Percentiles rank a stretch among this genome's conserved stretches.
These are phyloP conservation scores for Eupeodes latifasciatus DNA, from an alignment of 2,888 invertebrate species.

Conservation along the genomic window DNA sequence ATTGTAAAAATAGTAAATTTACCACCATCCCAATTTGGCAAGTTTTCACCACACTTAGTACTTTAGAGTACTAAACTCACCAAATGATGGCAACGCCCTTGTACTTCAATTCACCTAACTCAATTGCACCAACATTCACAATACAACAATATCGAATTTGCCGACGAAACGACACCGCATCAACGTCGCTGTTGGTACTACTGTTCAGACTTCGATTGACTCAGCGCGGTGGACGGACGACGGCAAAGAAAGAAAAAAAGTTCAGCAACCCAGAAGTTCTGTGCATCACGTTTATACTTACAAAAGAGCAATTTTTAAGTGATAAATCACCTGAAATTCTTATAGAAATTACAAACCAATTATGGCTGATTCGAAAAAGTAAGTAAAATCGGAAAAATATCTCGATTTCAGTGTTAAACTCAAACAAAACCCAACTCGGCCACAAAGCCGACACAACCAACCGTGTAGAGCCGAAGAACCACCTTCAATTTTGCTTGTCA, in stretches of 20 bases:
- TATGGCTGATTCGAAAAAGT: constrained; percentile 84
- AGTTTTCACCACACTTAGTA: no score
- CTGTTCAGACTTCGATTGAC: constrained; percentile 72
- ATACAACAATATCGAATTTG: constrained; percentile 29
- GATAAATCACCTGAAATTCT: constrained; percentile 48
- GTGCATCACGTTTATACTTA: constrained; percentile 65
- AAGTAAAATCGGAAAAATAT: constrained; percentile 77
- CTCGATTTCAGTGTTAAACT: constrained; percentile 15
- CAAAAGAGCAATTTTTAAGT: constrained; percentile 67
- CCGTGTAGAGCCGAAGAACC: constrained; percentile 31
- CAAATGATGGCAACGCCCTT: constrained; percentile 53
- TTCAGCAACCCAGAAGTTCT: constrained; percentile 61
- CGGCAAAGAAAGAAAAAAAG: constrained; percentile 42
- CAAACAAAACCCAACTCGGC: constrained; percentile 58
- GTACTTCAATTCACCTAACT: no score
- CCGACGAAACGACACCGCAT: constrained; percentile 68
- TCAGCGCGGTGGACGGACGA: constrained; percentile 65
- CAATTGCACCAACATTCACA: constrained; percentile 41
- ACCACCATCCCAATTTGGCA: no score
- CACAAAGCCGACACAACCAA: constrained; percentile 68
- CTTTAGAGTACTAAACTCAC: neutral
- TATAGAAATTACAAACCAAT: constrained; percentile 58
- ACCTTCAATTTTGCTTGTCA: constrained; percentile 79
- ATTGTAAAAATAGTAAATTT: no score
- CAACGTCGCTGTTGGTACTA: constrained; percentile 50